A percentile compares a stretch with the other conserved stretches of the same genome.
phyloP scores from a whole-genome alignment of 1,140 invertebrate species.

The Amphibalanus amphitrite region DNA sequence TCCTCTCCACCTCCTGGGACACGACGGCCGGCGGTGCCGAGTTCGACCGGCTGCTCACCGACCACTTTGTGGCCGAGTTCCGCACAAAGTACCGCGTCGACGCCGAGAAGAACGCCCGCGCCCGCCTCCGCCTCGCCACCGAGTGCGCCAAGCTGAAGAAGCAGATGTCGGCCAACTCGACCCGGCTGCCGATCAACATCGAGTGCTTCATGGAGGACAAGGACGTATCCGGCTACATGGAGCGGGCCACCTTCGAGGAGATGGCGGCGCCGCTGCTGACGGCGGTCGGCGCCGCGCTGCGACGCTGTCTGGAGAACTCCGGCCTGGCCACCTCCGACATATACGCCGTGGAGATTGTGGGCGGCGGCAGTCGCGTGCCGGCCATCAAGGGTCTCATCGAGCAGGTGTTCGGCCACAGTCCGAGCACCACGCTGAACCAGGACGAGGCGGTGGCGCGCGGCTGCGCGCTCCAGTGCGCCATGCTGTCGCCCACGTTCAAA shows the following conservation, averaged over 20 bases:
- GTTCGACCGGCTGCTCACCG: slow-evolving; percentile 68
- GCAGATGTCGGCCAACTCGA: slow-evolving; percentile 96
- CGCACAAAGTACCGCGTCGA: slow-evolving; percentile 58
- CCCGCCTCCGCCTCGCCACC: slow-evolving; percentile 63
- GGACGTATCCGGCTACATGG: slow-evolving; percentile 63
- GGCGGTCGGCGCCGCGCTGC: slow-evolving; percentile 23
- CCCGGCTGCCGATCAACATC: slow-evolving; percentile 80
- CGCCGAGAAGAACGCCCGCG: slow-evolving; percentile 58
- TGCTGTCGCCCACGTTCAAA: slow-evolving; percentile 86
- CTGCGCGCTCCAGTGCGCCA: slow-evolving; percentile 90
- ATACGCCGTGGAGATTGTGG: slow-evolving; percentile 86
- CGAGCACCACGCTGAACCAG: slow-evolving; percentile 93
- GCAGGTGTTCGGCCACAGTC: slow-evolving; percentile 58
- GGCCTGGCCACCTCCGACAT: slow-evolving; percentile 69
- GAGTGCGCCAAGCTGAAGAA: slow-evolving; percentile 98
- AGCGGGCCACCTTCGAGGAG: slow-evolving; percentile 30
- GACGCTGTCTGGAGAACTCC: slow-evolving; percentile 14
- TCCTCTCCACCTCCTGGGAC: slow-evolving; percentile 68
- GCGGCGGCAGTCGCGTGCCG: slow-evolving; percentile 86
- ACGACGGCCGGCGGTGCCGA: slow-evolving; percentile 75
- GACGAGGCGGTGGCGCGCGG: slow-evolving; percentile 94
- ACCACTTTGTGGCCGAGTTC: slow-evolving; percentile 81
- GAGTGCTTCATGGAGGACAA: slow-evolving; percentile 98
- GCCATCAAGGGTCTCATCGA: slow-evolving; percentile 76
- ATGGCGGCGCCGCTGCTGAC: slow-evolving; percentile 24